Percentiles rank a stretch among this genome's conserved stretches.
Evolutionary conservation across 2,113 vertebrate species (phyloP).

Genomic region (Hydrochoerus hydrochaeris): DNA sequence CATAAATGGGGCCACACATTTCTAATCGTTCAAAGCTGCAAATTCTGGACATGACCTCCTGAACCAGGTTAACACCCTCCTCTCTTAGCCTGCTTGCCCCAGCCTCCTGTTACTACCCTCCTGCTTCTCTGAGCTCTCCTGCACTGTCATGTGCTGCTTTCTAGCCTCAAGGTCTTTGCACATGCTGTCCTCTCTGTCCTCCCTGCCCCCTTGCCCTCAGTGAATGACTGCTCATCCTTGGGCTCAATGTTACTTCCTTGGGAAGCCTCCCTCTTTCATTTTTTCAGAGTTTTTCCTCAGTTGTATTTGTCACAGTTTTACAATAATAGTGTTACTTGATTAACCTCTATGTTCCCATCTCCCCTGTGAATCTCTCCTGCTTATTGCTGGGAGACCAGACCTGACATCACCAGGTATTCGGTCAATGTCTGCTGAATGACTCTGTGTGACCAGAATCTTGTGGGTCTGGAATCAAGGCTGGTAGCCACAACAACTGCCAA

Average conservation of each 20-base stretch:
- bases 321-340: background rate
- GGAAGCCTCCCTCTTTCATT: background rate
- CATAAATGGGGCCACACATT: background rate
- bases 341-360: background rate
- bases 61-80: background rate
- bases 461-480: conserved; percentile 7
- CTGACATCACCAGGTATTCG: background rate
- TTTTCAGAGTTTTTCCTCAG: conserved; percentile 36
- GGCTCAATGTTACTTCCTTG: background rate
- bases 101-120: background rate
- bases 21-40: background rate
- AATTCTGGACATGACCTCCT: background rate
- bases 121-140: background rate
- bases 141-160: background rate
- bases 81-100: background rate
- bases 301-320: background rate
- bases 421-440: background rate
- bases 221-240: background rate
- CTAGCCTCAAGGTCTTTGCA: background rate
- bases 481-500: background rate
- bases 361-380: background rate
- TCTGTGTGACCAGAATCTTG: background rate
- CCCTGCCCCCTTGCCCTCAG: background rate
- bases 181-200: no score
- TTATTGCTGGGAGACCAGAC: background rate